These are phyloP conservation scores for Apeira syringaria DNA, from an alignment of 2,888 invertebrate genomes.

Conservation along the genomic window DNA sequence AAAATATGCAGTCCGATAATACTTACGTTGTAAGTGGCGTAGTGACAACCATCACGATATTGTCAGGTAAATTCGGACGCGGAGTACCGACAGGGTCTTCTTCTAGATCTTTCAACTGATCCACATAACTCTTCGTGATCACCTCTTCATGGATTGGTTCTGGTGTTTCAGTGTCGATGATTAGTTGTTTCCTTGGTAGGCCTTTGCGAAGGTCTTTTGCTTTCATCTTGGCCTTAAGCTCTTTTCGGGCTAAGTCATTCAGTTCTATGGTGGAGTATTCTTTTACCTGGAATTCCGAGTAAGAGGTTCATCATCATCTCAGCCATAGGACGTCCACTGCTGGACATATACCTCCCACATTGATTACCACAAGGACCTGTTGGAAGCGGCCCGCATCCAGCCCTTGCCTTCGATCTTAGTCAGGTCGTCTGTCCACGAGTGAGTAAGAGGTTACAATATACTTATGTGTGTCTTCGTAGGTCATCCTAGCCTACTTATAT, in stretches of 20 bases:
- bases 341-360: too few species aligned
- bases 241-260: slow-evolving; percentile 64
- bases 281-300: slow-evolving; percentile 66
- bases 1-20: too few species aligned
- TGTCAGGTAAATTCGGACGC: slow-evolving; percentile 53
- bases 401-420: too few species aligned
- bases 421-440: too few species aligned
- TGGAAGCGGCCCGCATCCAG: too few species aligned
- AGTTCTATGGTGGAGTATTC: slow-evolving; percentile 71
- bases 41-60: slow-evolving; percentile 62
- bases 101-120: slow-evolving; percentile 62
- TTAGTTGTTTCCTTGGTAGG: slow-evolving; percentile 35
- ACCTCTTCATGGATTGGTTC: slow-evolving; percentile 26
- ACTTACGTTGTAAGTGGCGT: slow-evolving; percentile 43
- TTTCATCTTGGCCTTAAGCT: slow-evolving; percentile 49
- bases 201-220: slow-evolving; percentile 53
- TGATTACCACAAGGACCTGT: too few species aligned
- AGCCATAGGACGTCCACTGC: too few species aligned
- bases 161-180: slow-evolving; percentile 28
- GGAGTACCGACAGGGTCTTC: slow-evolving; percentile 71
- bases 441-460: too few species aligned
- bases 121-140: slow-evolving; percentile 50
- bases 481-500: too few species aligned
- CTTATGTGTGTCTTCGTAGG: too few species aligned
- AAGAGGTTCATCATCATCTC: too few species aligned